phyloP scores from a whole-genome alignment of 2,888 invertebrate genomes.

The Hedya salicella region DNA sequence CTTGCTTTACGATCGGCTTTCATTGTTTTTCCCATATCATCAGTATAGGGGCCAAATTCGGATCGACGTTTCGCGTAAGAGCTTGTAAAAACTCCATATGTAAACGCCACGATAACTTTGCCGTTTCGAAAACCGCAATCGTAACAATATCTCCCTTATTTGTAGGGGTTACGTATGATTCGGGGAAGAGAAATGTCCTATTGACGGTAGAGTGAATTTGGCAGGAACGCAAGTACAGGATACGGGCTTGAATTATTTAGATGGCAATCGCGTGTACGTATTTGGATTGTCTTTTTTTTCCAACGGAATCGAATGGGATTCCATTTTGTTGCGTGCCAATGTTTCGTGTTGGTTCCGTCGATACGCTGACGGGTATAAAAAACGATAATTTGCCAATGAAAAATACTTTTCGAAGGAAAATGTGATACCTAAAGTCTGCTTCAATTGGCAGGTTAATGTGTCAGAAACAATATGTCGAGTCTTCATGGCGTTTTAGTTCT shows the following conservation, averaged over 20 bases:
- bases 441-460: no score
- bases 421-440: no score
- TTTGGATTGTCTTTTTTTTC: conserved; percentile 76
- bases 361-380: conserved; percentile 21
- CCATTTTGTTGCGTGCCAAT: conserved; percentile 37
- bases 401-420: conserved; percentile 6
- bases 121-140: conserved; percentile 30
- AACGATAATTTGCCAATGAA: conserved; percentile 19
- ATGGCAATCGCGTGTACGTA: conserved; percentile 80
- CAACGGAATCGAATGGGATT: conserved; percentile 69
- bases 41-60: conserved; percentile 69
- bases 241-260: conserved; percentile 82
- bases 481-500: no score
- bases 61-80: conserved; percentile 82
- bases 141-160: conserved; percentile 51
- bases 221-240: conserved; percentile 48
- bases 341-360: conserved; percentile 33
- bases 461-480: no score
- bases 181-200: conserved; percentile 50
- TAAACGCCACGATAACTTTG: conserved; percentile 50
- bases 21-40: conserved; percentile 77
- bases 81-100: conserved; percentile 80
- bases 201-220: conserved; percentile 65
- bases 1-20: conserved; percentile 48
- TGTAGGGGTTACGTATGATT: conserved; percentile 38